These are phyloP conservation scores for Acomys russatus DNA, from an alignment of 2,797 vertebrate genomes.

Conservation along the genomic window DNA sequence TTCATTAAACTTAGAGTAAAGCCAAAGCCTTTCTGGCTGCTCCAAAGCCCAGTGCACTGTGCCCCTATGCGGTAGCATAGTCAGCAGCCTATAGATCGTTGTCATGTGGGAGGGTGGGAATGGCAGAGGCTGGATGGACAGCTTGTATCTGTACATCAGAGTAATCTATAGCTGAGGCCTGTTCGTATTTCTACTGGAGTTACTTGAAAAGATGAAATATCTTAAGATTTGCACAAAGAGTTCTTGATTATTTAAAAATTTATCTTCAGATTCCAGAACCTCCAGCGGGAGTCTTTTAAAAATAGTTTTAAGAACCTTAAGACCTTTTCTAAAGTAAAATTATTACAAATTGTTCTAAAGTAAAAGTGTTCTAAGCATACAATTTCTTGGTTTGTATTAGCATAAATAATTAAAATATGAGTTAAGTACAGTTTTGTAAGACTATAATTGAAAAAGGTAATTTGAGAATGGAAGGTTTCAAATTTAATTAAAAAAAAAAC, in stretches of 20 bases:
- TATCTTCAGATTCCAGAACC: conserved; percentile 57
- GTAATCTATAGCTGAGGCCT: background rate
- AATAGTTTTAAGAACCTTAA: background rate
- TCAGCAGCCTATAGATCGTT: background rate
- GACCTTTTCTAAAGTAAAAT: conserved; percentile 56
- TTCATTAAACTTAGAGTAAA: conserved; percentile 44
- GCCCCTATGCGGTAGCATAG: background rate
- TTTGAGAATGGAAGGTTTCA: conserved; percentile 34
- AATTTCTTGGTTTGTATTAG: conserved; percentile 49
- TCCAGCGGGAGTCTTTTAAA: conserved; percentile 41
- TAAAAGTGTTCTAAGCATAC: conserved; percentile 61
- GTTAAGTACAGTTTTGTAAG: conserved; percentile 59
- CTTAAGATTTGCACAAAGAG: conserved; percentile 21
- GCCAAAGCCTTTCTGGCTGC: background rate
- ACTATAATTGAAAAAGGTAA: conserved; percentile 43
- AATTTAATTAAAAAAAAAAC: conserved; percentile 61
- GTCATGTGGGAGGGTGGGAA: background rate
- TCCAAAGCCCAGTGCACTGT: background rate
- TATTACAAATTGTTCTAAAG: conserved; percentile 31
- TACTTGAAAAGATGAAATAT: conserved; percentile 29
- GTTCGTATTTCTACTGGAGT: conserved; percentile 42
- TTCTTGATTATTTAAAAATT: conserved; percentile 57
- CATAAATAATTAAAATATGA: conserved; percentile 53
- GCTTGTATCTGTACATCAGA: conserved; percentile 4
- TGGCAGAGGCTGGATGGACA: background rate